These are phyloP conservation scores for Hirundichthys speculiger DNA, from an alignment of 2,113 vertebrate genomes.

Conservation along the genomic window DNA sequence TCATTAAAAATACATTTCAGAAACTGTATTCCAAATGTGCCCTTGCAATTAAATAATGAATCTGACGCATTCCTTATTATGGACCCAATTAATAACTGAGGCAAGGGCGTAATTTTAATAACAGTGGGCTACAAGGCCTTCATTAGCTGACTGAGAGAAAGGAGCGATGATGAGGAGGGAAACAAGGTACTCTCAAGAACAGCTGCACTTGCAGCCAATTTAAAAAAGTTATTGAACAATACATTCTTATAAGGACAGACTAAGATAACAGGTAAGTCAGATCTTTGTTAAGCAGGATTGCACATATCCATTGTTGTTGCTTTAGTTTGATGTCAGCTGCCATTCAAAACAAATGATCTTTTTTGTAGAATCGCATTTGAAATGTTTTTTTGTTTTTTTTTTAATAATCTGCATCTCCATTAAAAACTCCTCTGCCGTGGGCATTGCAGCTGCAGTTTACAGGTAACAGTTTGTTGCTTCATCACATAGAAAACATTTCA, in stretches of 20 bases:
- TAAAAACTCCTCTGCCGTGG: no score
- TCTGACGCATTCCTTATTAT: conserved; percentile 94
- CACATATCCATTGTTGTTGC: conserved; percentile 10
- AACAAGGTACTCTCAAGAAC: conserved; percentile 81
- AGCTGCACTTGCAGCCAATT: conserved; percentile 47
- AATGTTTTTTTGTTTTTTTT: no score
- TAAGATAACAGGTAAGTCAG: no score
- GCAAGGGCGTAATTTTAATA: conserved; percentile 95
- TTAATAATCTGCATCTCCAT: no score
- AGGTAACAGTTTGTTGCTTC: background rate
- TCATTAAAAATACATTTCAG: conserved; percentile 99
- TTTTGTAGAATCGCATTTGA: no score
- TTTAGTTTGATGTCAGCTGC: conserved; percentile 21
- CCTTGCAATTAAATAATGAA: conserved; percentile 99
- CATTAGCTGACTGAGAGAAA: conserved; percentile 84
- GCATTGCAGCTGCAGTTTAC: no score
- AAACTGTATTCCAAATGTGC: conserved; percentile 97
- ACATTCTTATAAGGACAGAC: conserved; percentile 29
- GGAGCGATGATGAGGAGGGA: conserved; percentile 74
- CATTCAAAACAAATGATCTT: background rate
- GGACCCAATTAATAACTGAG: conserved; percentile 95
- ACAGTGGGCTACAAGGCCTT: conserved; percentile 93
- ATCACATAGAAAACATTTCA: background rate
- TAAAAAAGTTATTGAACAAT: conserved; percentile 50
- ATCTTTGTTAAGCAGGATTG: no score